Base-by-base conservation (phyloP, 2,113 vertebrate genomes). In the Triplophysa rosa region DNA sequence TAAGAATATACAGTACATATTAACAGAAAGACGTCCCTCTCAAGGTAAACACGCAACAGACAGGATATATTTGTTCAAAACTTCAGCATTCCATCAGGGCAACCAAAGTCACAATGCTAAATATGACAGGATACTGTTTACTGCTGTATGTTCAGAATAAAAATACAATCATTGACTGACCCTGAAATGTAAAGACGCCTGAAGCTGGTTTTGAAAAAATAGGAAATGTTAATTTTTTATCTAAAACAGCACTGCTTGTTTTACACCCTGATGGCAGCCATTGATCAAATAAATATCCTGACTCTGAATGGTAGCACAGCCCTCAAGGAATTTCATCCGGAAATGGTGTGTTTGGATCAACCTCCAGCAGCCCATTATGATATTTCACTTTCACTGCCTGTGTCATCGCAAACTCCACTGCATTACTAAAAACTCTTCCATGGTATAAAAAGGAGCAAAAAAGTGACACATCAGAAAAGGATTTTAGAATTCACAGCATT, bases 241-340 rank as follows among this genome's bases (percentile, higher is more conserved):
- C 75, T 82, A 80, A 80, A 68, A 80, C 45, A 79, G 82, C 65
- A 37, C 33, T 47, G 61, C 58, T 40, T 72, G 80, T 74, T 82
- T 85, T 80, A 73, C 47, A 19, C 26, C 79, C 66, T n/a, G 21
- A 80, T 47, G 73, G 52, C 81, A 77, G 64, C 66, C 40, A 72
- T 65, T 33, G 72, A 76, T 79, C 77, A 82, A 72, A 80, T 67
- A 76, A 82, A 80, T 84, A 80, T 67, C 72, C 66, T 45, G 65
- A 79, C 76, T 75, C 69, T 19, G 71, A 79, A 77, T 19, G 23
- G 59, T 80, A 19, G 29, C 67, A 63, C 73, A 77, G 67, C 67
- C 80, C 80, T 84, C 61, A 71, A 72, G 75, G 40, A 79, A 79
- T 63, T 76, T 76, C 80, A 76, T 79, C 37, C 71, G 72, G 66